A percentile compares a stretch with the other conserved stretches of the same genome.
phyloP scores from a whole-genome alignment of 2,888 invertebrate genomes.

The Hypsopygia costalis region DNA sequence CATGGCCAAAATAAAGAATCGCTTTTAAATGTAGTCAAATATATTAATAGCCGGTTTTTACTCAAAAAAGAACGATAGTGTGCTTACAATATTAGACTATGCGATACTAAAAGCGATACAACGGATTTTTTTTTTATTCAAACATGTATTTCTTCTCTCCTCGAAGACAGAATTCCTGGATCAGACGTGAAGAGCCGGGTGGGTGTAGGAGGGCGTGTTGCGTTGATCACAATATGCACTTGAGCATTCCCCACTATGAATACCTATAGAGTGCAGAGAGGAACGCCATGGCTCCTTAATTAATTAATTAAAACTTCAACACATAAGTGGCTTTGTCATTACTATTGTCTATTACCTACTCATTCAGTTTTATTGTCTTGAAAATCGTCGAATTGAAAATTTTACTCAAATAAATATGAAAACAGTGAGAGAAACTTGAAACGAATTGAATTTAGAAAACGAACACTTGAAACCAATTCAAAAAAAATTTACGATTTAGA shows the following conservation, averaged over 20 bases:
- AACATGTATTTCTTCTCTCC: constrained; percentile 34
- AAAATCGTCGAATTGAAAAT: too few relatives aligned
- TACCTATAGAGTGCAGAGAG: constrained; percentile 59
- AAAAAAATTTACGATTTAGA: too few relatives aligned
- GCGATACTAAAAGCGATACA: not conserved
- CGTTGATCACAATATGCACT: constrained; percentile 80
- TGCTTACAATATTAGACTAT: too few relatives aligned
- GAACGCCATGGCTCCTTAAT: constrained; percentile 43
- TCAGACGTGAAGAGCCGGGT: constrained; percentile 66
- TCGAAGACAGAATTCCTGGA: constrained; percentile 63
- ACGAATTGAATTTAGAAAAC: too few relatives aligned
- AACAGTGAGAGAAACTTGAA: too few relatives aligned
- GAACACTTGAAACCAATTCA: too few relatives aligned
- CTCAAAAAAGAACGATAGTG: too few relatives aligned
- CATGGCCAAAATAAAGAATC: too few relatives aligned
- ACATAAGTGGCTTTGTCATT: constrained; percentile 15
- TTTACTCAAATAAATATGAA: too few relatives aligned
- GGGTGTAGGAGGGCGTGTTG: constrained; percentile 45
- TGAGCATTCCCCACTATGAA: constrained; percentile 67
- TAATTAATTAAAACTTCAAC: constrained; percentile 43
- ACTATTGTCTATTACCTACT: too few relatives aligned
- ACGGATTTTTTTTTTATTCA: not conserved
- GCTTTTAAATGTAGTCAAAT: too few relatives aligned
- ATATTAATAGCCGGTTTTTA: too few relatives aligned
- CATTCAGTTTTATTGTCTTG: constrained; percentile 4